These are phyloP conservation scores for Syndactyla subalaris DNA, from an alignment of 2,797 vertebrate genomes.

Conservation along the genomic window DNA sequence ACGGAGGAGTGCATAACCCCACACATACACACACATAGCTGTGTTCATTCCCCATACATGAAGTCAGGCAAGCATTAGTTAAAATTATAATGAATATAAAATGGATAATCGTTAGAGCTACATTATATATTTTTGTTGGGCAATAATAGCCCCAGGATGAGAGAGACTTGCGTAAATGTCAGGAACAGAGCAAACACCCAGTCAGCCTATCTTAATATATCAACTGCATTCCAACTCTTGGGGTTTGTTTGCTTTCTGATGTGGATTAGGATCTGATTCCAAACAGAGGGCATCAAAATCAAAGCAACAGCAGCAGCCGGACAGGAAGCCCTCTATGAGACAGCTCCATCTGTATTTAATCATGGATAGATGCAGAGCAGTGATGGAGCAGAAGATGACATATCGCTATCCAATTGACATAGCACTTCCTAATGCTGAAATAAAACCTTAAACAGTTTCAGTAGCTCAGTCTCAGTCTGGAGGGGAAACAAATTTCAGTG, in stretches of 20 bases:
- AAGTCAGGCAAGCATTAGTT: background rate
- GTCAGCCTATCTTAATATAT: background rate
- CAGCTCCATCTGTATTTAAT: background rate
- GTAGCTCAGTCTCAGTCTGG: background rate
- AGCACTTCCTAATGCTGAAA: background rate
- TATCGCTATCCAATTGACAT: background rate
- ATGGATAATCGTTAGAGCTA: background rate
- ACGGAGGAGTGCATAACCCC: background rate
- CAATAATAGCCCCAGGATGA: background rate
- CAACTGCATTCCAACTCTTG: background rate
- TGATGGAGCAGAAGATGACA: background rate
- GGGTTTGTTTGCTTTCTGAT: background rate
- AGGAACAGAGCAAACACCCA: conserved; percentile 21
- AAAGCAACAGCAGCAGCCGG: background rate
- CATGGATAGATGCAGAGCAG: background rate
- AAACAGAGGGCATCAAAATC: conserved; percentile 17
- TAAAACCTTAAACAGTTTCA: background rate
- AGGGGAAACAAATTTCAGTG: background rate
- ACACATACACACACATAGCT: background rate
- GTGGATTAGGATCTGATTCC: background rate
- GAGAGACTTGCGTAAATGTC: background rate
- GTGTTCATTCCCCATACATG: background rate
- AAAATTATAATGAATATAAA: background rate
- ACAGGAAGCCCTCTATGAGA: background rate
- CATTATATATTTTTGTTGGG: background rate